Percentiles rank a stretch among this genome's conserved stretches.
Evolutionary conservation across 2,888 invertebrate genomes (phyloP).

Genomic region (Plagodis dolabraria): DNA sequence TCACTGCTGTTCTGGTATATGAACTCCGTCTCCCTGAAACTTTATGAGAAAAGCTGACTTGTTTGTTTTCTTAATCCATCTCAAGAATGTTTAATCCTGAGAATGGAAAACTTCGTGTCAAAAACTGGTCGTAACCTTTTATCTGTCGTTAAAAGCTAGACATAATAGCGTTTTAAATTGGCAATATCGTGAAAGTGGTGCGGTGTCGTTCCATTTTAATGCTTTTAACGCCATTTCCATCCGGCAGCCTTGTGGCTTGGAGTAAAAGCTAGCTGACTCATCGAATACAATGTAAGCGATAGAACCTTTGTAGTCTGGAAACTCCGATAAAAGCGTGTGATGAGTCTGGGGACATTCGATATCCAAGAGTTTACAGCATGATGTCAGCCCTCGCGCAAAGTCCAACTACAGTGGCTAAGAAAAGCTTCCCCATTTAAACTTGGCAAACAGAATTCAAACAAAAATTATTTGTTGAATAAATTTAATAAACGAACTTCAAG

Average conservation of each 20-base stretch:
- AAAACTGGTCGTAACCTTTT: slow-evolving; percentile 46
- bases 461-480: too few relatives aligned
- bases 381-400: too few relatives aligned
- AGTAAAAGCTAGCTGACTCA: slow-evolving; percentile 20
- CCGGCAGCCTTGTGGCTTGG: slow-evolving; percentile 36
- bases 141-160: slow-evolving; percentile 53
- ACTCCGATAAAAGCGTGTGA: slow-evolving; percentile 2
- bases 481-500: too few relatives aligned
- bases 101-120: slow-evolving; percentile 16
- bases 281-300: slow-evolving; percentile 2
- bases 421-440: too few relatives aligned
- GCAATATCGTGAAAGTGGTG: slow-evolving; percentile 55
- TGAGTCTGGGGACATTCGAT: not conserved
- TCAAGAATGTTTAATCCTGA: not conserved
- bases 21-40: too few relatives aligned
- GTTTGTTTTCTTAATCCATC: too few relatives aligned
- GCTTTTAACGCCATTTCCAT: slow-evolving; percentile 44
- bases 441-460: too few relatives aligned
- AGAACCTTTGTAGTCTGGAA: slow-evolving; percentile 20
- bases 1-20: too few relatives aligned
- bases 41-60: too few relatives aligned
- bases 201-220: slow-evolving; percentile 46
- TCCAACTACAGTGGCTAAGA: too few relatives aligned
- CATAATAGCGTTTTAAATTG: slow-evolving; percentile 57
- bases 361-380: too few relatives aligned